Evolutionary conservation across 1,140 invertebrate genomes (phyloP), one percentile per base, ranked within the genome.

Genomic region (Schlechtendalia chinensis): DNA sequence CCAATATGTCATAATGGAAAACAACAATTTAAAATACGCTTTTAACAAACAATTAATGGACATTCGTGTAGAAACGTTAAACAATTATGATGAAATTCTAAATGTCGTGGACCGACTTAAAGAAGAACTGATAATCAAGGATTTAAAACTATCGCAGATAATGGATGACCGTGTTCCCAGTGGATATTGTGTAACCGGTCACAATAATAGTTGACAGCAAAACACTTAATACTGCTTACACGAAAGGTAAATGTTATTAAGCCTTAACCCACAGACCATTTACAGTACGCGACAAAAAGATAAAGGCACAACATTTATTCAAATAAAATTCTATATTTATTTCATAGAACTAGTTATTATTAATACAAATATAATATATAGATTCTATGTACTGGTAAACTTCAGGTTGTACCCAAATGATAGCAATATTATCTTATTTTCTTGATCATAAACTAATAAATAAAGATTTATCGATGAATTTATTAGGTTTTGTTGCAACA

Each of bases 21-120:
- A 59, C 32, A 14, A 75, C 8, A 39, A 58, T 8, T 58, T 59
- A 14, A 75, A 75, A 56, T 22, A 56, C 6, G 8, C 12, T n/a
- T 19, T 56, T 5, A 8, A 75, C n/a, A 75, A 75, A 22, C 50
- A 75, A 56, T 5, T 74, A 1, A 29, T n/a, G 24, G 14, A 27
- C 19, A 32, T 75, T 39, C 24, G 24, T 5, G 29, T 16, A 3
- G 29, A 32, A 74, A 53, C 45, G 14, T 53, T 75, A 58, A 29
- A 10, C 22, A 32, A 53, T 56, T 75, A 56, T 75, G 72, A 75
- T 39, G 50, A 58, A 75, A 59, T 75, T 39, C n/a, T 59, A 22
- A 22, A 75, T 12, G 22, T 6, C 12, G 1, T 75, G 22, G 54
- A 75, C 0, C 32, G 29, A 58, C 16, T 75, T 2, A 74, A 54